Conservation (phyloP, 2,113 vertebrate species). For the Ophiodon elongatus region DNA sequence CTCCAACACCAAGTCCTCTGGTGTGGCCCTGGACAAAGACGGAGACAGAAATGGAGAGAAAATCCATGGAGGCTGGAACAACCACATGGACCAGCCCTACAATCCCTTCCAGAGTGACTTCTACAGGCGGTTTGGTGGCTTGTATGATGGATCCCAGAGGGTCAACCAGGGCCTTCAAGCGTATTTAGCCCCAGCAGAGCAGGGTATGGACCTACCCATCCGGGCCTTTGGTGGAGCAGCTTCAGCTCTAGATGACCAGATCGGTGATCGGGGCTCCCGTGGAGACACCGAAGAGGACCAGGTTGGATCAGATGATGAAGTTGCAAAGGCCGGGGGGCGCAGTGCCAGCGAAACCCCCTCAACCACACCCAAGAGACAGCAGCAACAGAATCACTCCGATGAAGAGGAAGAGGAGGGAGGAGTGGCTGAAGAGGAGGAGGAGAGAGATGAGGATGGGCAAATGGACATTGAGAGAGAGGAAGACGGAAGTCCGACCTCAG, state of each 20-base stretch:
- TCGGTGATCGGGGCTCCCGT: slow-evolving; percentile 90
- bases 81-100: slow-evolving; percentile 88
- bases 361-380: slow-evolving; percentile 72
- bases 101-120: slow-evolving; percentile 92
- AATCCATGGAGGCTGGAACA: slow-evolving; percentile 85
- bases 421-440: slow-evolving; percentile 76
- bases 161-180: slow-evolving; percentile 81
- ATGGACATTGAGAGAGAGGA: slow-evolving; percentile 79
- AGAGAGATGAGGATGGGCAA: slow-evolving; percentile 75
- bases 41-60: slow-evolving; percentile 87
- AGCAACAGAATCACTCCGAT: slow-evolving; percentile 72
- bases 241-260: slow-evolving; percentile 83
- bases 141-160: slow-evolving; percentile 87
- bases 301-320: slow-evolving; percentile 90
- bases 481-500: slow-evolving; percentile 55
- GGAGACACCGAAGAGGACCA: slow-evolving; percentile 90
- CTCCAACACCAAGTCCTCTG: slow-evolving; percentile 72
- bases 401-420: slow-evolving; percentile 80
- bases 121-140: slow-evolving; percentile 92
- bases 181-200: slow-evolving; percentile 83
- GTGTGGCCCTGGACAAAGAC: slow-evolving; percentile 78
- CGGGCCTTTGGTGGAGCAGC: slow-evolving; percentile 81
- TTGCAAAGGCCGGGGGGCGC: slow-evolving; percentile 76
- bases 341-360: slow-evolving; percentile 81
- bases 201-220: slow-evolving; percentile 83